These are phyloP conservation scores for Atrichornis clamosus DNA, from an alignment of 2,113 vertebrate genomes.

Conservation along the genomic window DNA sequence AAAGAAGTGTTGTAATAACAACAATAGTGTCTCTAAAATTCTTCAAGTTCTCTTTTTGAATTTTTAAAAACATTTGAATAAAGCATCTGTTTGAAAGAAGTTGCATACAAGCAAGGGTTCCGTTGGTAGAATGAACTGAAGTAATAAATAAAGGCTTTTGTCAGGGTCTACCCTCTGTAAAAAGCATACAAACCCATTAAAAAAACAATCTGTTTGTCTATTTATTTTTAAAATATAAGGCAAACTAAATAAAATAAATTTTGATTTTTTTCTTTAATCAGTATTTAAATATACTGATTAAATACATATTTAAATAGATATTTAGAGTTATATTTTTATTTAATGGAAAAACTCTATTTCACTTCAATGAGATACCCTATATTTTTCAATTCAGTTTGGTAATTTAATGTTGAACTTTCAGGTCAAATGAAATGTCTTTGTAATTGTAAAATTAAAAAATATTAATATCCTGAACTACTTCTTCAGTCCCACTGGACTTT, in stretches of 20 bases:
- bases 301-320: not conserved
- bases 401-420: not conserved
- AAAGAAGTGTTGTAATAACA: not conserved
- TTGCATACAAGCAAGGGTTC: not conserved
- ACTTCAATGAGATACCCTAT: not conserved
- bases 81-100: not conserved
- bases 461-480: not conserved
- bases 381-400: not conserved
- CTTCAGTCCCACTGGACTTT: not conserved
- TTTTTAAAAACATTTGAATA: not conserved
- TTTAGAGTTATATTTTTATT: not conserved
- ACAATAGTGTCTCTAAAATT: not conserved
- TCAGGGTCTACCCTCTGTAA: not conserved
- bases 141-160: fast-evolving
- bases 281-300: not conserved
- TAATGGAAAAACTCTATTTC: not conserved
- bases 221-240: not conserved
- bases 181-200: not conserved
- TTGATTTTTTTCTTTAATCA: not conserved
- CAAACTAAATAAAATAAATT: not conserved
- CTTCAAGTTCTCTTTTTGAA: not conserved
- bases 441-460: slow-evolving; percentile 5
- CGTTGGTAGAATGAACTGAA: not conserved
- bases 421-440: not conserved
- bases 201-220: not conserved